A percentile compares a stretch with the other conserved stretches of the same genome.
phyloP scores from a whole-genome alignment of 2,797 vertebrate genomes.

The Centroberyx gerrardi region DNA sequence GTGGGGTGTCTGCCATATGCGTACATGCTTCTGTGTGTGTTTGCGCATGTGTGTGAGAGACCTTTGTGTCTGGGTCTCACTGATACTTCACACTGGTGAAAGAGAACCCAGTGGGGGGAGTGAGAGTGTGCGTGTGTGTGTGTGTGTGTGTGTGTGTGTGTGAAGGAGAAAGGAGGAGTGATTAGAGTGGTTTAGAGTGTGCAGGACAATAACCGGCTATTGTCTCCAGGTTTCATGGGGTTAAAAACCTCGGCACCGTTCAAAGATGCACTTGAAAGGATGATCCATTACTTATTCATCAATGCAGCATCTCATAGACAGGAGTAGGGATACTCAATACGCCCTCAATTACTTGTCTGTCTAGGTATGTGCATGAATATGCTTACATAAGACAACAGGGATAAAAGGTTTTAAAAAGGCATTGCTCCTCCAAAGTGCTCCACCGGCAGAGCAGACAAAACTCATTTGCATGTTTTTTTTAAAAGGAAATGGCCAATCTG shows the following conservation, averaged over 20 bases:
- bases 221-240: slow-evolving; percentile 67
- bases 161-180: slow-evolving; percentile 41
- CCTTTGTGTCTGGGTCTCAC: slow-evolving; percentile 72
- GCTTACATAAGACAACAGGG: slow-evolving; percentile 46
- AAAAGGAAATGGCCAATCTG: slow-evolving; percentile 14
- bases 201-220: slow-evolving; percentile 18
- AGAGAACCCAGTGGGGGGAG: slow-evolving; percentile 69
- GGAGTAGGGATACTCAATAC: slow-evolving; percentile 60
- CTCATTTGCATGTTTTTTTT: background rate
- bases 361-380: slow-evolving; percentile 33
- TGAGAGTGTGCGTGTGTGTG: background rate
- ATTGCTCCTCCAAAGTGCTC: background rate
- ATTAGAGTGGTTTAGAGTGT: slow-evolving; percentile 55
- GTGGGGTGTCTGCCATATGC: slow-evolving; percentile 33
- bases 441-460: slow-evolving; percentile 20
- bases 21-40: slow-evolving; percentile 39
- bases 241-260: slow-evolving; percentile 76
- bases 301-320: slow-evolving; percentile 67
- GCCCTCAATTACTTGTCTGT: slow-evolving; percentile 63
- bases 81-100: slow-evolving; percentile 70
- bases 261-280: slow-evolving; percentile 80
- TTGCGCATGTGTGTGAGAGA: slow-evolving; percentile 59
- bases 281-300: slow-evolving; percentile 79
- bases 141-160: no score
- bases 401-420: slow-evolving; percentile 26